phyloP scores from a whole-genome alignment of 1,140 invertebrate genomes.

The Penaeus indicus region DNA sequence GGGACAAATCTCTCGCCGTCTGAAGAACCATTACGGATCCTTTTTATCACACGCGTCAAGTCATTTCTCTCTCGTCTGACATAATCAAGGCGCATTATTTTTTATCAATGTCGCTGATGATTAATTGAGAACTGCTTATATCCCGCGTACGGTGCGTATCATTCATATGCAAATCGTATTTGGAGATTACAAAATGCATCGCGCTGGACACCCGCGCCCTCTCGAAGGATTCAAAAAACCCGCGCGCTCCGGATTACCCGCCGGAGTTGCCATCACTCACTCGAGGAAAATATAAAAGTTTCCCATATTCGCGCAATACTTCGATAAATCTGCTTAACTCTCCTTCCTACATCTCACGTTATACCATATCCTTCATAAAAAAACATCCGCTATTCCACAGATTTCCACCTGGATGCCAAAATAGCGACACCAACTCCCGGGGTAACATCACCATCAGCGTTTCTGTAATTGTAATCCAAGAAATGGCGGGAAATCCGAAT shows the following conservation, averaged over 20 bases:
- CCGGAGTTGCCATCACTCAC: slow-evolving; percentile 2
- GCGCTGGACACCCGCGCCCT: slow-evolving; percentile 32
- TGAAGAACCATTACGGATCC: too few species aligned
- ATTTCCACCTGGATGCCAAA: background rate
- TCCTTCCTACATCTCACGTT: background rate
- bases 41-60: too few species aligned
- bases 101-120: slow-evolving; percentile 12
- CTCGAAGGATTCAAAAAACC: slow-evolving; percentile 43
- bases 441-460: too few species aligned
- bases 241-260: background rate
- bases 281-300: background rate
- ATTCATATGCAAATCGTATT: slow-evolving; percentile 41
- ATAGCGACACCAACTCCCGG: background rate
- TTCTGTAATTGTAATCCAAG: slow-evolving; percentile 22
- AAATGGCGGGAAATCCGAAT: slow-evolving; percentile 31
- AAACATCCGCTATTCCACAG: too few species aligned
- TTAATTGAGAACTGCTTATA: slow-evolving; percentile 41
- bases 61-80: too few species aligned
- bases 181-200: slow-evolving; percentile 47
- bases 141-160: background rate
- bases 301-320: too few species aligned
- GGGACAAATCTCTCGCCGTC: too few species aligned
- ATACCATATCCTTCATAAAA: background rate
- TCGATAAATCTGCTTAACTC: too few species aligned
- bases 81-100: too few species aligned